phyloP scores from a whole-genome alignment of 2,888 invertebrate genomes.

The Biston betularia region DNA sequence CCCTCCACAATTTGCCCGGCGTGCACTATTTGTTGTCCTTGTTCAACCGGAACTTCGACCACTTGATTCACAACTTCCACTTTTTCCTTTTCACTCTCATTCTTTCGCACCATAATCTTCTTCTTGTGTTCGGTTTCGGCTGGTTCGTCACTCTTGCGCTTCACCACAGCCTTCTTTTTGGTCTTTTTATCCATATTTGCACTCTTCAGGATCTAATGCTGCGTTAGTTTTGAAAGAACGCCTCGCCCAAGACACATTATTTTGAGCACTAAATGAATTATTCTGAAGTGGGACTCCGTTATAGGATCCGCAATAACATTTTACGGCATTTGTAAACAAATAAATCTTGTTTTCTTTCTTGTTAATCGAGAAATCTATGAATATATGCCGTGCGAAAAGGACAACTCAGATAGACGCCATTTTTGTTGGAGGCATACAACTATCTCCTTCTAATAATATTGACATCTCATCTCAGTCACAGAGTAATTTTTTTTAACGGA shows the following conservation, averaged over 20 bases:
- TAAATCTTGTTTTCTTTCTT: slow-evolving; percentile 52
- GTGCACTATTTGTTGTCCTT: slow-evolving; percentile 80
- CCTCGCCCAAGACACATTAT: slow-evolving; percentile 71
- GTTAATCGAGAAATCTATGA: slow-evolving; percentile 53
- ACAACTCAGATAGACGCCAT: slow-evolving; percentile 83
- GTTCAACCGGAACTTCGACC: slow-evolving; percentile 79
- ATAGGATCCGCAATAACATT: slow-evolving; percentile 30
- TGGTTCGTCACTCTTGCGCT: slow-evolving; percentile 80
- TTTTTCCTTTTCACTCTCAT: slow-evolving; percentile 73
- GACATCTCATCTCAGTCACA: slow-evolving; percentile 16
- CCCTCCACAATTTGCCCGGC: slow-evolving; percentile 80
- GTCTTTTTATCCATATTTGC: slow-evolving; percentile 84
- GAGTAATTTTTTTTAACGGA: background rate
- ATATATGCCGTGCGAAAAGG: slow-evolving; percentile 72
- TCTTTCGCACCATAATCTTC: slow-evolving; percentile 75
- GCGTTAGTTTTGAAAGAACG: slow-evolving; percentile 46
- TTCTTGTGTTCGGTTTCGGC: slow-evolving; percentile 74
- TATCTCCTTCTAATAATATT: slow-evolving; percentile 42
- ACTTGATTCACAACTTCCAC: slow-evolving; percentile 78
- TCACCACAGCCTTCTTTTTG: slow-evolving; percentile 81
- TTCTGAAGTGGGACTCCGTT: background rate
- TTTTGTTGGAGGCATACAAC: slow-evolving; percentile 54
- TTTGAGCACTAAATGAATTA: slow-evolving; percentile 17
- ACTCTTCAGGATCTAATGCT: slow-evolving; percentile 48
- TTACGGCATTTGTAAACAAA: slow-evolving; percentile 45